These are phyloP conservation scores for Phalloptychus januarius DNA, from an alignment of 2,797 vertebrate genomes.

Conservation along the genomic window DNA sequence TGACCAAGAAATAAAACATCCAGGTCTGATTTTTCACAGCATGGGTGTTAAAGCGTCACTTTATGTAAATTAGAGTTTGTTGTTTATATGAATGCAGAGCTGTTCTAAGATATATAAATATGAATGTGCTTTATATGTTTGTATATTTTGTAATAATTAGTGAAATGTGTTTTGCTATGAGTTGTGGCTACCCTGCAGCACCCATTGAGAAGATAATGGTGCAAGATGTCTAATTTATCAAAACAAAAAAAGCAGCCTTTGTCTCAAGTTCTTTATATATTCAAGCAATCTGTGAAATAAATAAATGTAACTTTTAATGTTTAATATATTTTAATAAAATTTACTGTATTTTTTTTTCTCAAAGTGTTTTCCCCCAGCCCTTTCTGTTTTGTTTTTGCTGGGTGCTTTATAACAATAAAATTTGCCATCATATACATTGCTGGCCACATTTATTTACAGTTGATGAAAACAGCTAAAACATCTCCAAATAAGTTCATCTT, in stretches of 20 bases:
- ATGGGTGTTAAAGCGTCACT: conserved; percentile 52
- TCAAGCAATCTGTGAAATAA: conserved; percentile 31
- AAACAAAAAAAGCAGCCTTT: conserved; percentile 25
- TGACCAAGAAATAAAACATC: conserved; percentile 8
- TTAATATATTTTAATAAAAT: conserved; percentile 75
- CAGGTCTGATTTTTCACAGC: conserved; percentile 21
- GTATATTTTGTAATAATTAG: conserved; percentile 60
- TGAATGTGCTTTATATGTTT: conserved; percentile 67
- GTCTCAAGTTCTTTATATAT: conserved; percentile 49
- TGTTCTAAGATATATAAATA: conserved; percentile 18
- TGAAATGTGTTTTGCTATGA: conserved; percentile 52
- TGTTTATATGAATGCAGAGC: conserved; percentile 37
- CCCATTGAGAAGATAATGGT: conserved; percentile 31
- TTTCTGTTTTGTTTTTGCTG: conserved; percentile 7
- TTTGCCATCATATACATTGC: background rate
- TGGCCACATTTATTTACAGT: background rate
- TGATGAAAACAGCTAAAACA: background rate
- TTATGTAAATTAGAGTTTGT: conserved; percentile 53
- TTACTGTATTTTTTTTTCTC: conserved; percentile 19
- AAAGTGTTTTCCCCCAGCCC: background rate
- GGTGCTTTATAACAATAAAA: conserved; percentile 9
- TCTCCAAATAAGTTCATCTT: background rate
- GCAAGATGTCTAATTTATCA: conserved; percentile 46
- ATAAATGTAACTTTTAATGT: conserved; percentile 70
- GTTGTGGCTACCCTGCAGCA: conserved; percentile 38